Percentiles rank a stretch among this genome's conserved stretches.
These are phyloP conservation scores for Spodoptera frugiperda DNA, from an alignment of 1,140 invertebrate genomes.

Conservation along the genomic window DNA sequence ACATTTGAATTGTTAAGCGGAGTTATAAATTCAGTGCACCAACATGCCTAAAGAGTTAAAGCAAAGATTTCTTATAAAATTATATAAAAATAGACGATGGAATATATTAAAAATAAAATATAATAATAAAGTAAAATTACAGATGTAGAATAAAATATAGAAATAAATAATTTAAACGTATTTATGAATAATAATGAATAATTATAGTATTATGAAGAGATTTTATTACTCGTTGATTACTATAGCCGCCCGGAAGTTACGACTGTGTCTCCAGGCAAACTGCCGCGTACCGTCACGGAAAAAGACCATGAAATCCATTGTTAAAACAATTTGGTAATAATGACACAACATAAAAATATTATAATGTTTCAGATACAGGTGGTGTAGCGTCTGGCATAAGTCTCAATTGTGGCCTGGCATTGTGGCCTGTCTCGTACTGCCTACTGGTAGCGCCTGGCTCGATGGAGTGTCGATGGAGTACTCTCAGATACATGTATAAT, in stretches of 20 bases:
- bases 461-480: neutral
- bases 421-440: neutral
- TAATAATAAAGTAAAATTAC: constrained; percentile 83
- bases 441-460: neutral
- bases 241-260: constrained; percentile 97
- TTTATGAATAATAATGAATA: constrained; percentile 76
- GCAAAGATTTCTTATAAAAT: constrained; percentile 67
- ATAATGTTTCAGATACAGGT: constrained; percentile 19
- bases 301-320: constrained; percentile 80
- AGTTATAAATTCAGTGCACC: constrained; percentile 67
- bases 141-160: constrained; percentile 80
- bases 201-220: constrained; percentile 79
- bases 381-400: neutral
- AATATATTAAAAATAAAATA: constrained; percentile 71
- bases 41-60: constrained; percentile 78
- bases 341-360: constrained; percentile 54
- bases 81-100: constrained; percentile 69
- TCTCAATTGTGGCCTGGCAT: too few relatives aligned
- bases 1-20: constrained; percentile 70
- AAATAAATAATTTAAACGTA: constrained; percentile 78
- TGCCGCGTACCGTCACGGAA: constrained; percentile 88
- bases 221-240: constrained; percentile 87
- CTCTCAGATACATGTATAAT: neutral
- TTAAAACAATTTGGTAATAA: constrained; percentile 71
- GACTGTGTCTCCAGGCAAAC: constrained; percentile 97